Base-by-base conservation (phyloP, 2,797 vertebrate genomes). In the Pogoniulus pusillus region DNA sequence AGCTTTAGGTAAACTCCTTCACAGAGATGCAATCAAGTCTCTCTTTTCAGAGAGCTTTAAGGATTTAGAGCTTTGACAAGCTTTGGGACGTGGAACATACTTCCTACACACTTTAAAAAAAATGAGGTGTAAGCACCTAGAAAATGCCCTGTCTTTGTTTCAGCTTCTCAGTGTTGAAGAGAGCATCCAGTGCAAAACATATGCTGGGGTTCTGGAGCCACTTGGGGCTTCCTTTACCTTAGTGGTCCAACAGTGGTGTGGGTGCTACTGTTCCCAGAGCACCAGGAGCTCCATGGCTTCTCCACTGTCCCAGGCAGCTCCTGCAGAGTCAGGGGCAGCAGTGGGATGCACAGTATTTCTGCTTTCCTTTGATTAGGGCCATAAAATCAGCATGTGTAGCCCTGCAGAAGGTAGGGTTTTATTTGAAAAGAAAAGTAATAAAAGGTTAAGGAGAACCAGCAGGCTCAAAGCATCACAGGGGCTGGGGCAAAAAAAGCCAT, bases 271-370 rank as follows among this genome's bases (percentile, higher is more conserved):
- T 43, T 45, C 35, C 30, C 54, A n/a, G 60, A 43, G 80, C 41
- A 39, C 35, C 0, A 1, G 6, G 5, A 39, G 12, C 17, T 35
- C 14, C 57, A 29, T 54, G 41, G 34, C 62, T 49, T 7, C 35
- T 47, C 45, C 1, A 10, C 54, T 27, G 57, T 58, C 58, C 22
- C 2, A 2, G 34, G 27, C 2, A 0, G 39, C 22, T 1, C 0
- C 64, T 49, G 69, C 32, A 10, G 37, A 32, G 39, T 34, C 30
- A 32, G 6, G 7, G 24, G 6, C 39, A 65, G 39, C 35, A n/a
- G 16, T 5, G 27, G 51, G 32, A 39, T 16, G 29, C 26, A 30
- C 45, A 18, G 3, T 22, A 34, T 32, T 74, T 43, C 39, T 41
- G 35, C 16, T 74, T 51, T 37, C 32, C 2, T 60, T 79, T 69